Base-by-base conservation (phyloP, 2,888 invertebrate species). In the Drosophila suboccidentalis region DNA sequence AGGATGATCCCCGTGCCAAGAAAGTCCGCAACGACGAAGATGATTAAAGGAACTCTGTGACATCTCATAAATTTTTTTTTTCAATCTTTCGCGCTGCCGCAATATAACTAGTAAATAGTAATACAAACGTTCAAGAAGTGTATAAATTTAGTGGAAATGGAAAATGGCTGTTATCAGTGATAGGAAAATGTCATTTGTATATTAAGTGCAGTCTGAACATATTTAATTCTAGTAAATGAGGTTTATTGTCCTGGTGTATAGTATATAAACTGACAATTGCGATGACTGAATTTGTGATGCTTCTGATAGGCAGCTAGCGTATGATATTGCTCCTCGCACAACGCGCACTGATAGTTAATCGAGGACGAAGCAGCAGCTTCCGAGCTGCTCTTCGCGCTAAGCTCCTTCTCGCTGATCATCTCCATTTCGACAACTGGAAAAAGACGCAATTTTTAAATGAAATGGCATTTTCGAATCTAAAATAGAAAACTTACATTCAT, bases 1-100 rank as follows among this genome's bases (percentile, higher is more conserved):
- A 95, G 13, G 95, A 96, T 80, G 96, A 96, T 89, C 96, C 96
- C 1, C 93, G 93, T 87, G 95, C 92, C 17, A 92, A 93, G 49
- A 93, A 92, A 87, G 94, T 95, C 44, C 94, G 93, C 65, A 94
- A 94, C 82, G 94, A 95, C 80, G 95, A 76, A 47, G 80, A 81
- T 44, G 71, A 79, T 34, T 81, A 75, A 70, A 65, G 32, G 53
- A 61, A 62, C 19, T 32, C 49, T 62, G 46, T 44, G 50, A 51
- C 73, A 41, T 58, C 55, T 60, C 50, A 51, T 58, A 53, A n/a
- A 38, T 63, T 69, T 68, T 75, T 58, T 64, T 55, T 29, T 51
- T 64, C 29, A 55, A 39, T 51, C 43, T 65, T 44, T 58, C 19
- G 47, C 57, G 46, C 49, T 61, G 43, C 47, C 58, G 54, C 69